Conservation (phyloP, 1,140 invertebrate genomes). For the Drosophila truncata region DNA sequence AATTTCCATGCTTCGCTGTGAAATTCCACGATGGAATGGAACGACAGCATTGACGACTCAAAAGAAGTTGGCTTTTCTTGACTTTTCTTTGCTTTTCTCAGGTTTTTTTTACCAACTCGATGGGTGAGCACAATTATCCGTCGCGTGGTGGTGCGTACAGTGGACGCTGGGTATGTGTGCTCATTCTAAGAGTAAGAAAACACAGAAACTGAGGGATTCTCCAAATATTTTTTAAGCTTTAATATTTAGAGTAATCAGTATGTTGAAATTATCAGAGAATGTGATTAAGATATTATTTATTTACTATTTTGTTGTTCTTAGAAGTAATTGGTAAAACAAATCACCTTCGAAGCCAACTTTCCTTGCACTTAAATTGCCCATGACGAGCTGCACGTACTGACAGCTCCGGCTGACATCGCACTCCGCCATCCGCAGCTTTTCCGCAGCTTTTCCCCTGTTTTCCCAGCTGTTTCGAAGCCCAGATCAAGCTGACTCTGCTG, state of each 20-base stretch:
- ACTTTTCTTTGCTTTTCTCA: constrained; percentile 26
- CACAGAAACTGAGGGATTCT: too few species aligned
- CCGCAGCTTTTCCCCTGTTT: constrained; percentile 1
- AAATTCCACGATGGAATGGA: constrained; percentile 67
- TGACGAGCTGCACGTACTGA: constrained; percentile 77
- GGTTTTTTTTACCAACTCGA: constrained; percentile 9
- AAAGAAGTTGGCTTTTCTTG: constrained; percentile 43
- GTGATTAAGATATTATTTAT: neutral
- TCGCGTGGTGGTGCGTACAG: constrained; percentile 44
- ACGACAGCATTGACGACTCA: constrained; percentile 40
- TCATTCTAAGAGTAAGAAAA: neutral
- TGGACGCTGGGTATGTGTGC: constrained; percentile 2
- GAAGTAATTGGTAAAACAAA: constrained; percentile 5
- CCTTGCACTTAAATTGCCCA: constrained; percentile 80
- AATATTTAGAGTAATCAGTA: too few species aligned
- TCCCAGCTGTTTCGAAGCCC: constrained; percentile 10
- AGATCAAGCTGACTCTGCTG: constrained; percentile 29
- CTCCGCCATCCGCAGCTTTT: constrained; percentile 9
- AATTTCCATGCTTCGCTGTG: constrained; percentile 79
- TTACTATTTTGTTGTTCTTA: neutral
- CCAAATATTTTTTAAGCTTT: neutral
- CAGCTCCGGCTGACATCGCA: constrained; percentile 51
- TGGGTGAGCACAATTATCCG: constrained; percentile 39
- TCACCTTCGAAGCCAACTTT: constrained; percentile 43
- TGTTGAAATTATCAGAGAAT: neutral